Evolutionary conservation across 1,140 invertebrate species (phyloP).

Genomic region (Drosophila novamexicana): DNA sequence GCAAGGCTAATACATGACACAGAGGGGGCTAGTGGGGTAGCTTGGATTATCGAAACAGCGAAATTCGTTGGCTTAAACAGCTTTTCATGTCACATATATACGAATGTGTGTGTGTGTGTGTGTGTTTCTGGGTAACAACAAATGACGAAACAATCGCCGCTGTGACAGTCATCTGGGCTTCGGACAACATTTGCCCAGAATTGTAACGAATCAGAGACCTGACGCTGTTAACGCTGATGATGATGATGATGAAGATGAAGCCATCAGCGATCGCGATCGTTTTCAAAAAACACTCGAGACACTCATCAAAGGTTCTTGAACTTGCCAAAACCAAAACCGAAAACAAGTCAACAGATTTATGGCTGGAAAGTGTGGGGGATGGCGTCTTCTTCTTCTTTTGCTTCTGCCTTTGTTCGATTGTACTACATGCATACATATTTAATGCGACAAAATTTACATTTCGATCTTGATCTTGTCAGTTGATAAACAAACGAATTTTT

Average conservation of each 20-base stretch:
- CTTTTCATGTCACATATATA: constrained; percentile 32
- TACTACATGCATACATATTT: constrained; percentile 26
- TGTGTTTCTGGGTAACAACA: constrained; percentile 25
- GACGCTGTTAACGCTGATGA: constrained; percentile 6
- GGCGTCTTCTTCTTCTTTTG: constrained; percentile 17
- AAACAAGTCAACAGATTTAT: constrained; percentile 41
- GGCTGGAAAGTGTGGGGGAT: constrained; percentile 65
- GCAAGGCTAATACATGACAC: constrained; percentile 50
- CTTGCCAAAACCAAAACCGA: constrained; percentile 38
- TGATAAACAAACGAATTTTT: constrained; percentile 39
- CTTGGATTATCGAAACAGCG: constrained; percentile 56
- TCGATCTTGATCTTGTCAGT: constrained; percentile 41
- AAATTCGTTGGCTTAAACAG: constrained; percentile 75
- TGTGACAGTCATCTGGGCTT: constrained; percentile 11
- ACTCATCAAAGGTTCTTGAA: constrained; percentile 75
- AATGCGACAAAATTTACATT: constrained; percentile 40
- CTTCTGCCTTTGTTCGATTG: constrained; percentile 1
- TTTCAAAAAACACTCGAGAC: constrained; percentile 39
- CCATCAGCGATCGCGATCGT: constrained; percentile 62
- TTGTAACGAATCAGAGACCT: constrained; percentile 53
- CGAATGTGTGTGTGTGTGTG: background rate
- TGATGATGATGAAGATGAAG: constrained; percentile 38
- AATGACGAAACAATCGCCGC: constrained; percentile 39
- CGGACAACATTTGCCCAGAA: constrained; percentile 49
- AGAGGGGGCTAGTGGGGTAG: background rate